Base-by-base conservation (phyloP, 2,888 invertebrate species). In the Conus canariensis region DNA sequence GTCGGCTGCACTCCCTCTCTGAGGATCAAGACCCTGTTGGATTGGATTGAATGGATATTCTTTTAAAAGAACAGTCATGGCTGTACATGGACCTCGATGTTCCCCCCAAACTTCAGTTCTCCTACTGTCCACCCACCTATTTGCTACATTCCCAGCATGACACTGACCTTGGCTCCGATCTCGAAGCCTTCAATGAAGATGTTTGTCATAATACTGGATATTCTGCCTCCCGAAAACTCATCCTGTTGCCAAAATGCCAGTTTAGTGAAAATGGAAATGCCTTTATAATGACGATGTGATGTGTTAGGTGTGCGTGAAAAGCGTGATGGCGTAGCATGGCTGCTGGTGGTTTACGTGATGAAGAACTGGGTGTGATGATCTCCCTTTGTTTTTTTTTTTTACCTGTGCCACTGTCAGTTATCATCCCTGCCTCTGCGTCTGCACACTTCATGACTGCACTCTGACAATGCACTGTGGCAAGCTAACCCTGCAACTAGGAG, bases 21-120 rank as follows among this genome's bases (percentile, higher is more conserved):
- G 64, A 86, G 86, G 86, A 86, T 86, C 86, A 86, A 86, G 86
- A 67, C 86, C 86, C 86, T 86, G 60, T 83, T 83, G 8, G 12
- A 80, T 80, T 80, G 58, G 82, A 83, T 58, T 58, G 25, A 25
- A 83, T 83, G 45, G 82, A 56, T 56, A 19, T 45, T 67, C 16
- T 30, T 30, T 67, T 12, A 25, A 67, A 6, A 30, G 64, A 86
- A 86, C 30, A 45, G 67, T 30, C 45, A 30, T 59, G 60, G 86
- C 56, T 67, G 85, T 19, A 85, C 7, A 58, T 45, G 10, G 16
- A 85, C n/a, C 14, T n/a, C n/a, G 30, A 85, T 60, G 85, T 67
- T 80, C 14, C 77, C 19, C 22, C 77, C 10, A 80, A 80, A 12
- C 77, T 80, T 64, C 64, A 64, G 16, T 45, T 45, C 45, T 45